Conservation (phyloP, 2,888 invertebrate species). For the Ophion costatus region DNA sequence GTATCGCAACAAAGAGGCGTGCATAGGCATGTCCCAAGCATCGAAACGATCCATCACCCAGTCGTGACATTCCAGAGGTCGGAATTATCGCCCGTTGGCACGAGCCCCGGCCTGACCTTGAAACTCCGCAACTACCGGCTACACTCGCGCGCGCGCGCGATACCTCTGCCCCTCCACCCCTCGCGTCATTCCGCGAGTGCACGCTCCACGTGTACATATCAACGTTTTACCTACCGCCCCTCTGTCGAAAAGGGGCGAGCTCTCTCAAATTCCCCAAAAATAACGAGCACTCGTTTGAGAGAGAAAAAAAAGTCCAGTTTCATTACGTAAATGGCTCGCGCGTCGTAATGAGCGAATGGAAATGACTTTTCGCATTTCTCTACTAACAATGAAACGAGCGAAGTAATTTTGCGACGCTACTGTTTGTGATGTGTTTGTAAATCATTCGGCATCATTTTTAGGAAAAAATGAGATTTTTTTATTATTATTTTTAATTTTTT, state of each 20-base stretch:
- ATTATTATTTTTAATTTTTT: no score
- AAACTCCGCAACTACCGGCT: constrained; percentile 15
- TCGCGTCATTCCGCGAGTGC: background rate
- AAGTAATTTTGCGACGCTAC: no score
- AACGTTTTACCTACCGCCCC: background rate
- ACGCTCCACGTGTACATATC: background rate
- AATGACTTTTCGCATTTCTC: background rate
- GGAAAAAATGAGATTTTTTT: no score
- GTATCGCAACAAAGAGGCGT: background rate
- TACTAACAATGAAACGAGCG: no score
- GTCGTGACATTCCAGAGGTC: constrained; percentile 57
- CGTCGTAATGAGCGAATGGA: background rate
- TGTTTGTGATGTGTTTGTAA: no score
- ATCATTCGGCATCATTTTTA: no score
- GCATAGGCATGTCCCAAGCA: constrained; percentile 23
- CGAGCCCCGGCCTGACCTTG: constrained; percentile 40
- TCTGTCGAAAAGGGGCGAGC: background rate
- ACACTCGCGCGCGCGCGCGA: background rate
- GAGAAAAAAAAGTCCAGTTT: background rate
- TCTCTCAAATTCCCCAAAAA: background rate
- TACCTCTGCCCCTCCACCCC: background rate
- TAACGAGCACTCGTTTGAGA: background rate
- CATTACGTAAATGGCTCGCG: background rate
- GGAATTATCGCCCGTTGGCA: constrained; percentile 52
- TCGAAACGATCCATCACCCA: constrained; percentile 54